phyloP scores from a whole-genome alignment of 2,113 vertebrate species.

The Phalacrocorax pelagicus region DNA sequence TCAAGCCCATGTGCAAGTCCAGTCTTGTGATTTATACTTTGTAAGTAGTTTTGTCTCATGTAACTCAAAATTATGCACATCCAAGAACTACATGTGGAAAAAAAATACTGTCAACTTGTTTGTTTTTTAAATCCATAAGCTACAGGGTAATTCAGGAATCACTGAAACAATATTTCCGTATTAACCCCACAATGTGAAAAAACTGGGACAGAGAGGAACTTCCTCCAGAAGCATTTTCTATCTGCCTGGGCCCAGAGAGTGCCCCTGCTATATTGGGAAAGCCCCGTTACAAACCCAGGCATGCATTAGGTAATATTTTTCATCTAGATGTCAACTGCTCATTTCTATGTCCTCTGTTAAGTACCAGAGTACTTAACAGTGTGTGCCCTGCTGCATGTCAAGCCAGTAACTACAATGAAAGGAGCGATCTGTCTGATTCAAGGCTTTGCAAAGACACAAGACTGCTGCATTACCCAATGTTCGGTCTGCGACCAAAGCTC shows the following conservation, averaged over 20 bases:
- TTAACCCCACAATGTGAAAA: neutral
- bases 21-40: neutral
- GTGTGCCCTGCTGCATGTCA: neutral
- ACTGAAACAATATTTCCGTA: neutral
- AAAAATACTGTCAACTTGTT: neutral
- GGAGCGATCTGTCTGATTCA: neutral
- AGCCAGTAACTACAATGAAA: neutral
- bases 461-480: constrained; percentile 80
- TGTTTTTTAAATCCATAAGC: neutral
- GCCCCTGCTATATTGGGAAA: neutral
- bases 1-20: neutral
- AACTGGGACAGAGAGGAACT: neutral
- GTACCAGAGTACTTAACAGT: neutral
- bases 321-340: neutral
- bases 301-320: neutral
- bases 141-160: neutral
- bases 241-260: neutral
- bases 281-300: neutral
- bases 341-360: neutral
- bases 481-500: constrained; percentile 83
- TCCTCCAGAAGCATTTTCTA: neutral
- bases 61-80: neutral
- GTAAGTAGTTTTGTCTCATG: neutral
- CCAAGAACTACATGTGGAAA: neutral
- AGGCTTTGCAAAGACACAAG: neutral